Evolutionary conservation across 2,113 vertebrate genomes (phyloP), one percentile per base, ranked within the genome.

Genomic region (Vombatus ursinus): DNA sequence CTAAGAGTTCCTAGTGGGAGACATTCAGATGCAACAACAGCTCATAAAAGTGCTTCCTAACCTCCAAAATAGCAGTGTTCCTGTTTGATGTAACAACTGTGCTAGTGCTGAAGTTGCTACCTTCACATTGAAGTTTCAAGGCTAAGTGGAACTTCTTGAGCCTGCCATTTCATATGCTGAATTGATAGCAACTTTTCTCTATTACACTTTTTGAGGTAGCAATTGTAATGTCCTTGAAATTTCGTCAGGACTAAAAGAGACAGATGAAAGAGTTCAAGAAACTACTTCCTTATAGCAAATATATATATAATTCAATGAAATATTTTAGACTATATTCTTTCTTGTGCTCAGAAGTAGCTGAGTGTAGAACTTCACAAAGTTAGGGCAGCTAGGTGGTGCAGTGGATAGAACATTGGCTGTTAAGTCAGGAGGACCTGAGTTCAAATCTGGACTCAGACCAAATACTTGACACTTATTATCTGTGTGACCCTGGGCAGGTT

Each of bases 11-110:
- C 89, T 95, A 94, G 14, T 0, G 10, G 95, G 31, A 95, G 89
- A 28, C 6, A 91, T 94, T 91, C 19, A 28, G 51, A 24, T 52
- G 24, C 28, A 95, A 48, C 24, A 91, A 50, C 25, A 47, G 52
- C 77, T 50, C 95, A n/a, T 94, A 37, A 95, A 95, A 93, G 31
- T 90, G 44, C 48, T 89, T 95, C 51, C 8, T 92, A 93, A 77
- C 57, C 50, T 96, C 31, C 95, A 92, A 93, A 50, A 91, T 48
- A 92, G 23, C 11, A 9, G 0, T 12, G 93, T 28, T 89, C 52
- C 93, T n/a, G 91, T 1, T 12, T 89, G n/a, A 54, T 31, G 8
- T 31, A 52, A 6, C 12, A 53, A 23, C 31, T 93, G 92, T 93
- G 37, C 44, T 90, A 61, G 37, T 50, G 53, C 90, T n/a, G 19